Evolutionary conservation across 2,113 vertebrate species (phyloP).

Genomic region (Chionis minor): DNA sequence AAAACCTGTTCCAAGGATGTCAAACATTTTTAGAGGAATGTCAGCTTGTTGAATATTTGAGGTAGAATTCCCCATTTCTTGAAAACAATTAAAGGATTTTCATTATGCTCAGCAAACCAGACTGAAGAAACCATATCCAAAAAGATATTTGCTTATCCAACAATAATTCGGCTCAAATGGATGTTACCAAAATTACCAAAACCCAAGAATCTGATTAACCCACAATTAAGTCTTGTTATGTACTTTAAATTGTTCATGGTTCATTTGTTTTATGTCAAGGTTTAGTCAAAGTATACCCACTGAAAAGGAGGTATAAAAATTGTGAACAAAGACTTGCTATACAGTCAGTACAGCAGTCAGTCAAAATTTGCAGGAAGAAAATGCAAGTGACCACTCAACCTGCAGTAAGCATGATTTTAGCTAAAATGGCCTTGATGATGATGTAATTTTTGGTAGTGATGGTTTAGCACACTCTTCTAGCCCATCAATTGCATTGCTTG

Average conservation of each 20-base stretch:
- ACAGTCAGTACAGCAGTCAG: not conserved
- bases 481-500: not conserved
- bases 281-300: not conserved
- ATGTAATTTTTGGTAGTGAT: fast-evolving
- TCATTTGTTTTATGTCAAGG: not conserved
- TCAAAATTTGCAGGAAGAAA: not conserved
- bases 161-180: not conserved
- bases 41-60: not conserved
- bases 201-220: not conserved
- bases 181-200: not conserved
- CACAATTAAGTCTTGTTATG: not conserved
- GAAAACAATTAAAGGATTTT: not conserved
- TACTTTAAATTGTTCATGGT: not conserved
- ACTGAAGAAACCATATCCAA: not conserved
- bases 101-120: not conserved
- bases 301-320: not conserved
- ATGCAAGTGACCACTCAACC: not conserved
- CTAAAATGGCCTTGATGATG: not conserved
- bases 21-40: not conserved
- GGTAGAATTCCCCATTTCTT: not conserved
- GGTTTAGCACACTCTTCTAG: fast-evolving
- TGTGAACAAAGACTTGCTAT: not conserved
- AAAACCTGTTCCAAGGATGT: not conserved
- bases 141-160: not conserved
- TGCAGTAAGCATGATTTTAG: not conserved